Evolutionary conservation across 2,797 vertebrate species (phyloP).

Genomic region (Cyprinodon diabolis): DNA sequence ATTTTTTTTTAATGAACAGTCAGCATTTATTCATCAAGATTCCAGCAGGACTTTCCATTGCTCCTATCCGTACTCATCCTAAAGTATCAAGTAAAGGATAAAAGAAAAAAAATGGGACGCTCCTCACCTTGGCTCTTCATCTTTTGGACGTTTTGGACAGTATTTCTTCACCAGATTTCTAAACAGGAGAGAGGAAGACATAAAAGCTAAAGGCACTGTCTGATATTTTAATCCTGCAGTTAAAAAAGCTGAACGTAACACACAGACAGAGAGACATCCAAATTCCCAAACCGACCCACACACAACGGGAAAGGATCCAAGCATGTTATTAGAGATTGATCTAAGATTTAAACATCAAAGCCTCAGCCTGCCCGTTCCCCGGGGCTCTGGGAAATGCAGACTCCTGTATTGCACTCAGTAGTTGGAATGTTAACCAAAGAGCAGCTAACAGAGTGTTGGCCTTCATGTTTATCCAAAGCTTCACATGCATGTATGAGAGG

Average conservation of each 20-base stretch:
- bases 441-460: not conserved
- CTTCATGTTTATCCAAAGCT: not conserved
- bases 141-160: slow-evolving; percentile 96
- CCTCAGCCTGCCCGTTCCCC: slow-evolving; percentile 21
- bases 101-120: not conserved
- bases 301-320: slow-evolving; percentile 2
- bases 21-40: slow-evolving; percentile 13
- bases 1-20: slow-evolving; percentile 5
- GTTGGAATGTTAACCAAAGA: slow-evolving; percentile 30
- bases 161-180: slow-evolving; percentile 99
- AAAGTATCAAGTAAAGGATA: not conserved
- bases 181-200: slow-evolving; percentile 24
- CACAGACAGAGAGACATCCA: not conserved
- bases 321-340: slow-evolving; percentile 56
- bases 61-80: not conserved
- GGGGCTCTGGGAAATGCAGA: slow-evolving; percentile 26
- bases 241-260: slow-evolving; percentile 6
- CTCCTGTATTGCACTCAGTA: not conserved
- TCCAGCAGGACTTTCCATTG: slow-evolving; percentile 1
- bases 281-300: not conserved
- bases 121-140: slow-evolving; percentile 95
- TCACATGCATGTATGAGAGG: not conserved
- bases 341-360: slow-evolving; percentile 60
- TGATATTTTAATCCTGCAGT: slow-evolving; percentile 29
- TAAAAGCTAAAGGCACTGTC: slow-evolving; percentile 25